A percentile compares a stretch with the other conserved stretches of the same genome.
Evolutionary conservation across 2,888 invertebrate genomes (phyloP).

Genomic region (Nasonovia ribisnigri): DNA sequence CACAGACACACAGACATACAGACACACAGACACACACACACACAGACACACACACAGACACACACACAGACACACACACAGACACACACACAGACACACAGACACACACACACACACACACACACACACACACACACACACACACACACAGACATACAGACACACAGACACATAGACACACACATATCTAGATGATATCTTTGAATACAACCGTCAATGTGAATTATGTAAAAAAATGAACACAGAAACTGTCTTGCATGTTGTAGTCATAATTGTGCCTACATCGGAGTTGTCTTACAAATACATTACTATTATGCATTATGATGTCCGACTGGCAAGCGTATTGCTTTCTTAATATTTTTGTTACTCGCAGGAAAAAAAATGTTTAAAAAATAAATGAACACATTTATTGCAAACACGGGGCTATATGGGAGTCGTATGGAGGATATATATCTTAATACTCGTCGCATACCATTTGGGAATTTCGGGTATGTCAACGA

Average conservation of each 20-base stretch:
- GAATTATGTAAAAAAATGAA: not conserved
- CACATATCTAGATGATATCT: not conserved
- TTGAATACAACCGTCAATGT: not conserved
- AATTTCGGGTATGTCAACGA: slow-evolving; percentile 45
- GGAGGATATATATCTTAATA: not conserved
- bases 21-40: not conserved
- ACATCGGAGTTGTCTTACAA: no score
- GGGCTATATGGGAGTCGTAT: not conserved
- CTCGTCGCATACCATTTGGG: not conserved
- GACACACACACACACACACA: not conserved
- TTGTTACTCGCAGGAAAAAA: not conserved
- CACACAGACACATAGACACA: not conserved
- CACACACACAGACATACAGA: not conserved
- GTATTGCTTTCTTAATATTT: not conserved
- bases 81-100: no score
- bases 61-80: not conserved
- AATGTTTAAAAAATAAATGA: not conserved
- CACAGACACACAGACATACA: no score
- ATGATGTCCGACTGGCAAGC: not conserved
- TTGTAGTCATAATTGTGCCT: not conserved
- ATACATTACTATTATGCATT: not conserved
- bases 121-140: not conserved
- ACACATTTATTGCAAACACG: not conserved
- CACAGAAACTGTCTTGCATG: not conserved
- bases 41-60: no score